Base-by-base conservation (phyloP, 2,113 vertebrate genomes). In the Barbus barbus region DNA sequence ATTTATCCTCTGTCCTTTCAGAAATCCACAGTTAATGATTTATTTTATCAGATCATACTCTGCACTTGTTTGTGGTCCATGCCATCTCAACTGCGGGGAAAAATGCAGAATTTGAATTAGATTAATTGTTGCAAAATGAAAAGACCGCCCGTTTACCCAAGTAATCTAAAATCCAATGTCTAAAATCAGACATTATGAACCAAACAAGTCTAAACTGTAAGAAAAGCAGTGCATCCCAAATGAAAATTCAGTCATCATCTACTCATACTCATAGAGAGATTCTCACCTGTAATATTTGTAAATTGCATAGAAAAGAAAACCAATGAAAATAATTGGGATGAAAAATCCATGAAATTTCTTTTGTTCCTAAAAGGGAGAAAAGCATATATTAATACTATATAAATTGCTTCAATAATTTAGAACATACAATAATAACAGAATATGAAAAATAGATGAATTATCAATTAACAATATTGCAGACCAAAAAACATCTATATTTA, bases 271-370 rank as follows among this genome's bases (percentile, higher is more conserved):
- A 3, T 0, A 2, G 18, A 56, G 18, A 56, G 20, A 56, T 58
- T n/a, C 22, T 58, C 22, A 58, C 53, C 22, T n/a, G 20, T 0
- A n/a, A 8, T 53, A 58, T 58, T 1, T n/a, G 53, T 58, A 58
- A 58, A 3, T 0, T 9, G 1, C 8, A 9, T 0, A 56, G 2
- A 22, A 9, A 58, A n/a, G 0, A 9, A 9, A 58, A 58, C 2
- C 8, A 3, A 0, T 0, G 2, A 58, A 0, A n/a, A 56, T 3
- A 2, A 2, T 0, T 18, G 3, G 1, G 8, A 56, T 56, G 53
- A 56, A 8, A 0, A 8, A 1, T 56, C 2, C 0, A n/a, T 0
- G 0, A n/a, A 9, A 3, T 56, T 3, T n/a, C 3, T 9, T 22
- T 58, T 3, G 53, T n/a, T 58, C 8, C 53, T 58, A 58, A 58